phyloP scores from a whole-genome alignment of 2,113 vertebrate species.

The Myocastor coypus region DNA sequence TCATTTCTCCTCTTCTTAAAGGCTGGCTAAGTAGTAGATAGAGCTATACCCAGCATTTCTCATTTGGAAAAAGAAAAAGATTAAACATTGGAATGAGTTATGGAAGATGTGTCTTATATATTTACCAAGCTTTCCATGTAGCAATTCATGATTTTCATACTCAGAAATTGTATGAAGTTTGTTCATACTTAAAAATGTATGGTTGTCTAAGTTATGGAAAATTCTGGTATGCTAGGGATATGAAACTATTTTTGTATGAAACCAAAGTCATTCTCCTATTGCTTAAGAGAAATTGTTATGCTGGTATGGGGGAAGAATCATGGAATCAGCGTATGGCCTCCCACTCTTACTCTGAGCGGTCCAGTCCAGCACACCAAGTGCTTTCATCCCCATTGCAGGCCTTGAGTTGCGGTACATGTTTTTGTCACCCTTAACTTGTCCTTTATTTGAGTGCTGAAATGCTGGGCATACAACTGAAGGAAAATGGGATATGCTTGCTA shows the following conservation, averaged over 20 bases:
- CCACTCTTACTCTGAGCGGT: not conserved
- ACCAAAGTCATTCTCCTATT: not conserved
- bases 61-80: conserved; percentile 12
- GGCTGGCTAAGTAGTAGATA: not conserved
- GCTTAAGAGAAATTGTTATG: not conserved
- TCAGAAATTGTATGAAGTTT: not conserved
- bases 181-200: not conserved
- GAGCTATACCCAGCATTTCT: not conserved
- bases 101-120: not conserved
- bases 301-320: not conserved
- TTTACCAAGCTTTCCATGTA: not conserved
- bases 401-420: not conserved
- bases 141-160: not conserved
- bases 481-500: not conserved
- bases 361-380: not conserved
- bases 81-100: not conserved
- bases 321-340: not conserved
- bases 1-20: not conserved
- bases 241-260: not conserved
- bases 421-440: not conserved
- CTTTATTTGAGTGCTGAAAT: conserved; percentile 9
- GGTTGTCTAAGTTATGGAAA: not conserved
- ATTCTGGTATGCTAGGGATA: not conserved
- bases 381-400: not conserved
- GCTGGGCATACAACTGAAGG: not conserved